Conservation (phyloP, 2,888 invertebrate genomes). For the Dicyrtomina minuta region DNA sequence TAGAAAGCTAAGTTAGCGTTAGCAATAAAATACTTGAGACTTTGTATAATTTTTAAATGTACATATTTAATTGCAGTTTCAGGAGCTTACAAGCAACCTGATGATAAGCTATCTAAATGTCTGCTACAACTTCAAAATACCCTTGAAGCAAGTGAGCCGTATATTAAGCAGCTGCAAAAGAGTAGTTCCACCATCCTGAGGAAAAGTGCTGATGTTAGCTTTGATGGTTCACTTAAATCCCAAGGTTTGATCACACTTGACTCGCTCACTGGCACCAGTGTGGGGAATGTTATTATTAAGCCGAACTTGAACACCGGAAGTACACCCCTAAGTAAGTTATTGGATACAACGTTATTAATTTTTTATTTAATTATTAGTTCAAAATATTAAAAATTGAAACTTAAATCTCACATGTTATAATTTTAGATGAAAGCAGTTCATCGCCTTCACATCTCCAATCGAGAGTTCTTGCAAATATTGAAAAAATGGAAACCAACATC, state of each 20-base stretch:
- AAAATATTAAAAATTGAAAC: background rate
- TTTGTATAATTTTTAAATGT: too few species aligned
- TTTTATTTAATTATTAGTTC: background rate
- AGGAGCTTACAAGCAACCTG: constrained; percentile 14
- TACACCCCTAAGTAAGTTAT: background rate
- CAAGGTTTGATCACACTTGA: constrained; percentile 13
- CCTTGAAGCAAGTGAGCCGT: constrained; percentile 33
- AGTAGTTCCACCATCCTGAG: constrained; percentile 34
- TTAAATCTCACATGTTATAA: background rate
- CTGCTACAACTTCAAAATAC: constrained; percentile 25
- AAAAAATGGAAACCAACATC: constrained; percentile 1
- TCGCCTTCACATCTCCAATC: constrained; percentile 32
- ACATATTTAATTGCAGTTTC: background rate
- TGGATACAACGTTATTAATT: background rate
- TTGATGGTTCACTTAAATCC: constrained; percentile 32
- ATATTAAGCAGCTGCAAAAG: constrained; percentile 11
- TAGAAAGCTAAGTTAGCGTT: too few species aligned
- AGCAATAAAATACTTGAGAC: too few species aligned
- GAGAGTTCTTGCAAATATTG: constrained; percentile 13
- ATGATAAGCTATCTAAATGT: constrained; percentile 41
- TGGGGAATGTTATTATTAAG: constrained; percentile 22
- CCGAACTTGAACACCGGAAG: constrained; percentile 32
- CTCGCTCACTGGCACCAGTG: constrained; percentile 13
- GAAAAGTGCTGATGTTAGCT: constrained; percentile 29
- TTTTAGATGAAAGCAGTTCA: constrained; percentile 12